Conservation (phyloP, 2,797 vertebrate species). For the Periophthalmus magnuspinnatus region DNA sequence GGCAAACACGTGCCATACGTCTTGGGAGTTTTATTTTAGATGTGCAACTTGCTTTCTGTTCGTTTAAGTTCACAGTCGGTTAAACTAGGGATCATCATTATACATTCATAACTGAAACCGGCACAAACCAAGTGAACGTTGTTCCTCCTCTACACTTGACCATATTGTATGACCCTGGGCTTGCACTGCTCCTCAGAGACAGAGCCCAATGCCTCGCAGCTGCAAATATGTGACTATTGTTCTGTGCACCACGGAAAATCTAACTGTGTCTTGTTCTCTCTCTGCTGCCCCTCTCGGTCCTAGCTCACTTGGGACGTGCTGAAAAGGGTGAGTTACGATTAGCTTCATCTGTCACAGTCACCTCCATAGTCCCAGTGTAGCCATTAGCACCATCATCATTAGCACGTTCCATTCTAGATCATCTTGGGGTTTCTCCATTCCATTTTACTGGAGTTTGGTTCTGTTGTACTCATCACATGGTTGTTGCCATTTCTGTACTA, state of each 20-base stretch:
- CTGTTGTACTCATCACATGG: slow-evolving; percentile 13
- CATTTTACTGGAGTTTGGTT: background rate
- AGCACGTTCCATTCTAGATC: slow-evolving; percentile 2
- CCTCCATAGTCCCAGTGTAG: slow-evolving; percentile 7
- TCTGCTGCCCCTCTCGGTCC: slow-evolving; percentile 60
- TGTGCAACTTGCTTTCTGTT: background rate
- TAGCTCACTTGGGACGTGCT: slow-evolving; percentile 74
- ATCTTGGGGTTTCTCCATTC: background rate
- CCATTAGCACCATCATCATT: slow-evolving; percentile 19
- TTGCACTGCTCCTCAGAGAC: background rate
- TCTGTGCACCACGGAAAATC: slow-evolving; percentile 48
- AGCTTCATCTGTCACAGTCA: slow-evolving; percentile 38
- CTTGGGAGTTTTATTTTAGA: background rate
- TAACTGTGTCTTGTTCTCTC: slow-evolving; percentile 63
- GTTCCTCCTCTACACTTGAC: background rate
- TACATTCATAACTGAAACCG: background rate
- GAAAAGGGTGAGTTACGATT: slow-evolving; percentile 74
- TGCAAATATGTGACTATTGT: slow-evolving; percentile 23
- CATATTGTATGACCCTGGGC: slow-evolving; percentile 9
- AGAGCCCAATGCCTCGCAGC: background rate
- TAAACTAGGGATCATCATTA: background rate
- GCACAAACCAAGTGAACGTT: background rate
- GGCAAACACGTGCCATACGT: background rate
- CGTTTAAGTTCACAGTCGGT: background rate
- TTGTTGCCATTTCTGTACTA: slow-evolving; percentile 18